Evolutionary conservation across 2,888 invertebrate genomes (phyloP).

Genomic region (Machimus atricapillus): DNA sequence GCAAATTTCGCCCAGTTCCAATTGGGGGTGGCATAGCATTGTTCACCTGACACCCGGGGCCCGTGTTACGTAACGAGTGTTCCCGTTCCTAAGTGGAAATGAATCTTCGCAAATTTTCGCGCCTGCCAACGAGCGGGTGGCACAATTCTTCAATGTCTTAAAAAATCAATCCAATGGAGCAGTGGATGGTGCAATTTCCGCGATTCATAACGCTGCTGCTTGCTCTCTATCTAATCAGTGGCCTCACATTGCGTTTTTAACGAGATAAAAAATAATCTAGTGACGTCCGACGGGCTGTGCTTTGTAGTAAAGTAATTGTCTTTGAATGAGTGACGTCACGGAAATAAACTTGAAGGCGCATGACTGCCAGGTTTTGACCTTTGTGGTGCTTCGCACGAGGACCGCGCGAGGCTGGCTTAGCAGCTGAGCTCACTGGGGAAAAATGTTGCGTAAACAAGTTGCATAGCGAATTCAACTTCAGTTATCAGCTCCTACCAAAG

Average conservation of each 20-base stretch:
- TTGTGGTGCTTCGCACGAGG: not conserved
- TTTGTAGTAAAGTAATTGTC: not conserved
- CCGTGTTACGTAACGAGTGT: not conserved
- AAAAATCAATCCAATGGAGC: not conserved
- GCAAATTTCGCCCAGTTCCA: not conserved
- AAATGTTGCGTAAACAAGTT: not conserved
- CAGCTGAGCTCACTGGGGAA: not conserved
- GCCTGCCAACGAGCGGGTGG: constrained; percentile 29
- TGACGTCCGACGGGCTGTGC: not conserved
- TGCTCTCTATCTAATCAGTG: not conserved
- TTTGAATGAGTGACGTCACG: not conserved
- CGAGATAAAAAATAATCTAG: not conserved
- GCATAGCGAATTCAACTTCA: not conserved
- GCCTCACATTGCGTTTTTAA: not conserved
- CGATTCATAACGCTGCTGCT: not conserved
- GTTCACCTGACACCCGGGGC: not conserved
- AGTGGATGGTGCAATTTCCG: not conserved
- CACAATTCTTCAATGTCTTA: not conserved
- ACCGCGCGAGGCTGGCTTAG: not conserved
- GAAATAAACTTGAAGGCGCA: not conserved
- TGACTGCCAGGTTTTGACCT: not conserved
- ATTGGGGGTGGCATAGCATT: not conserved
- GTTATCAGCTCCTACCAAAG: not conserved
- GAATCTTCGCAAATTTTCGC: not conserved
- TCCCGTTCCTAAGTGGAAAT: not conserved